A percentile compares a stretch with the other conserved stretches of the same genome.
phyloP scores from a whole-genome alignment of 2,797 vertebrate genomes.

The Hemibagrus guttatus region DNA sequence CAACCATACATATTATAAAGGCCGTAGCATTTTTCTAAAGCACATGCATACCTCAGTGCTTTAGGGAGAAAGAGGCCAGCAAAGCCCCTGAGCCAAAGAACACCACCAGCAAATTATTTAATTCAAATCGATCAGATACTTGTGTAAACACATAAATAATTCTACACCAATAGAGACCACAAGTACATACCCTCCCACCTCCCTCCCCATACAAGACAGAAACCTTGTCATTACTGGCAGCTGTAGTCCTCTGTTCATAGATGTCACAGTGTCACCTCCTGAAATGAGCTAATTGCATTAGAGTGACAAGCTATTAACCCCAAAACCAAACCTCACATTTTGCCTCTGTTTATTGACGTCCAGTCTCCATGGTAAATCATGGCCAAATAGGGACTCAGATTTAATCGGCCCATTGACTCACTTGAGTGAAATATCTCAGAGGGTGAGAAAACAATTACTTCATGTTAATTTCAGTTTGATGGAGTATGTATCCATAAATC shows the following conservation, averaged over 20 bases:
- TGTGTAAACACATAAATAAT: conserved; percentile 24
- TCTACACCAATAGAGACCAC: neutral
- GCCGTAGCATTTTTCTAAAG: neutral
- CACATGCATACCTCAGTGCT: neutral
- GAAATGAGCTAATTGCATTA: conserved; percentile 50
- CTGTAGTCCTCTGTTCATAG: conserved; percentile 46
- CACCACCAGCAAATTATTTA: conserved; percentile 45
- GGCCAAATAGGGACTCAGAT: conserved; percentile 46
- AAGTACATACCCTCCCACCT: neutral
- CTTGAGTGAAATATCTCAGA: conserved; percentile 55
- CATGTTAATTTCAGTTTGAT: conserved; percentile 53
- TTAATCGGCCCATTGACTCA: conserved; percentile 55
- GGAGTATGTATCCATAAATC: conserved; percentile 56
- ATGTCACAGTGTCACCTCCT: conserved; percentile 51
- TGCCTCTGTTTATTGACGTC: conserved; percentile 34
- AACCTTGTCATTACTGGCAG: conserved; percentile 21
- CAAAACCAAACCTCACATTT: conserved; percentile 57
- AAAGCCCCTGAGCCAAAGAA: conserved; percentile 7
- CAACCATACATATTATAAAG: neutral
- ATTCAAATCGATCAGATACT: conserved; percentile 39
- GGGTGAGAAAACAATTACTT: conserved; percentile 61
- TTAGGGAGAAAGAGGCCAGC: neutral
- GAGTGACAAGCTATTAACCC: conserved; percentile 46
- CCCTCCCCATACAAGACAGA: neutral
- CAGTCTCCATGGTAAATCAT: conserved; percentile 55